Base-by-base conservation (phyloP, 2,113 vertebrate genomes). In the Podarcis cretensis region DNA sequence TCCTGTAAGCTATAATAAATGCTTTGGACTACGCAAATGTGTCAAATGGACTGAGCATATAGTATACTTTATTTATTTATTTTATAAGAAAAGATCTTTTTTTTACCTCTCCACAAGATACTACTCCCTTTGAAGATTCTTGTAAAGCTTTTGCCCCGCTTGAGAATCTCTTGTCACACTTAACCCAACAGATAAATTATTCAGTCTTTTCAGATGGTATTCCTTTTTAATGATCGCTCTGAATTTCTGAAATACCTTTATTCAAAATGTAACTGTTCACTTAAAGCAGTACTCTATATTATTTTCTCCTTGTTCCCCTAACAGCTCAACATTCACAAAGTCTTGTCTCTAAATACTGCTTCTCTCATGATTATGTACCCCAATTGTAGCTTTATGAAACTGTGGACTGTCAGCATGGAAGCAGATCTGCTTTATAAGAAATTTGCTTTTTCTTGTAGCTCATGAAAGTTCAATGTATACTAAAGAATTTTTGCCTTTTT, bases 401-500 rank as follows among this genome's bases (percentile, higher is more conserved):
- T 57, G 73, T 65, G 59, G 54, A 27, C 8, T 32, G 71, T 25
- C 6, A 25, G n/a, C 32, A 59, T 25, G 16, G 35, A 66, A 65
- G 5, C 37, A 9, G 6, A 32, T 27, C 18, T 86, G 27, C 30
- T 79, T 78, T 79, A 54, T 32, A 76, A 25, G 20, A 83, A 83
- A 75, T 32, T 25, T 13, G 4, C 30, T 25, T 10, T 16, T 48
- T 25, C n/a, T 77, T 77, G 30, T 35, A 69, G 48, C 35, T 66
- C 32, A 1, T 27, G 10, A 59, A 35, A 1, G 90, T 92, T 93
- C 94, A 92, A 91, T 69, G 2, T 79, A 91, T 91, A 71, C 68
- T 94, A 75, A 94, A 92, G 90, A 85, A 59, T 23, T 66, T 10
- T 91, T 74, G 86, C 69, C 92, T 84, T 89, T 92, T 94, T 79